A percentile compares a stretch with the other conserved stretches of the same genome.
phyloP scores from a whole-genome alignment of 92 coral and sea anemone genomes.

The Bergia puertoricense region DNA sequence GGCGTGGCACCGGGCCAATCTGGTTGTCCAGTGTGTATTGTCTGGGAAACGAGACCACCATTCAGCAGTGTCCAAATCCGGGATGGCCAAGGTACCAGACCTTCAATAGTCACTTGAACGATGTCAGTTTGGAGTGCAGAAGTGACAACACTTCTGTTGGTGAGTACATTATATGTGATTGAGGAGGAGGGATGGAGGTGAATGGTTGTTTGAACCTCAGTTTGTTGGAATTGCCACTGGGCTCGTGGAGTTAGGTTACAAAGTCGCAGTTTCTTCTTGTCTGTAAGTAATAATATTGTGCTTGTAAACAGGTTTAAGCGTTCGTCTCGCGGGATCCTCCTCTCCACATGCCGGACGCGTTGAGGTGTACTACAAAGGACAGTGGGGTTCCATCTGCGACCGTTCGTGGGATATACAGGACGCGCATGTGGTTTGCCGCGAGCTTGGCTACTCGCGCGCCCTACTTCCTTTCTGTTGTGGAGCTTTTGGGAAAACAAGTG shows the following conservation, averaged over 20 bases:
- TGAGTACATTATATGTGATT: background rate
- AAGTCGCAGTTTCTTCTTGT: background rate
- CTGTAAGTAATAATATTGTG: background rate
- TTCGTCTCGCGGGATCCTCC: conserved; percentile 23
- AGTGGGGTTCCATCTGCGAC: conserved; percentile 18
- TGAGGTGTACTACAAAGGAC: background rate
- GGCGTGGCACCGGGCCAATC: conserved; percentile 26
- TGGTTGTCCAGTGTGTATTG: conserved; percentile 24
- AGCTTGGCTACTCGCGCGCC: conserved; percentile 15
- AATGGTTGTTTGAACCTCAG: background rate
- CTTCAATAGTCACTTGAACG: background rate
- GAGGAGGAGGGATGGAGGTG: background rate
- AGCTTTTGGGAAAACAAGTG: background rate
- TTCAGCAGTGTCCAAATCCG: background rate
- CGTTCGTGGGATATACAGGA: background rate
- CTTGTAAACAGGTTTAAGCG: conserved; percentile 13
- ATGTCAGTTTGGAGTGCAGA: conserved; percentile 31
- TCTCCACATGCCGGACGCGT: conserved; percentile 25
- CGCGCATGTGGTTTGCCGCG: conserved; percentile 29
- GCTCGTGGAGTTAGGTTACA: background rate
- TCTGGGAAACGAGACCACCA: conserved; percentile 12
- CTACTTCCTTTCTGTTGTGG: conserved; percentile 12
- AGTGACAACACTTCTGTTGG: conserved; percentile 21
- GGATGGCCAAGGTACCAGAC: background rate
- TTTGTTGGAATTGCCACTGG: no score